Conservation (phyloP, 2,113 vertebrate genomes). For the Phalacrocorax carbo region DNA sequence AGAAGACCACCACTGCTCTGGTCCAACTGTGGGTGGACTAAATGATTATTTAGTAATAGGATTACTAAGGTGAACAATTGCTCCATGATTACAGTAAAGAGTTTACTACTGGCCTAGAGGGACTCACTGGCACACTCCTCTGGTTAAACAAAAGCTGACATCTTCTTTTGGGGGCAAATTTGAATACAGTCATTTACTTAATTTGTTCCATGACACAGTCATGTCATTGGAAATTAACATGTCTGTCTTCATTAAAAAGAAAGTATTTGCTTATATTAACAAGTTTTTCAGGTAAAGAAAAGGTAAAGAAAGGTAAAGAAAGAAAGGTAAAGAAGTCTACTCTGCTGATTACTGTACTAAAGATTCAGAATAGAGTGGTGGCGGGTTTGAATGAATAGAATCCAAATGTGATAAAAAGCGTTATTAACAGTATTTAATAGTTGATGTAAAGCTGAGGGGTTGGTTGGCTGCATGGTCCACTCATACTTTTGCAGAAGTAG, state of each 20-base stretch:
- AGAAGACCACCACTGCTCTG: background rate
- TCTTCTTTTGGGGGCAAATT: background rate
- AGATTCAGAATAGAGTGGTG: background rate
- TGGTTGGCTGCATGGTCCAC: background rate
- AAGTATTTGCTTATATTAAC: background rate
- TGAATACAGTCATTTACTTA: conserved; percentile 11
- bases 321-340: background rate
- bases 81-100: background rate
- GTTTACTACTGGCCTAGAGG: background rate
- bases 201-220: conserved; percentile 32
- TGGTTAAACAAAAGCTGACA: background rate
- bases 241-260: background rate
- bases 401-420: background rate
- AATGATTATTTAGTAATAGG: conserved; percentile 19
- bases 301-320: too few species aligned
- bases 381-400: background rate
- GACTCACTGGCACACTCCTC: background rate
- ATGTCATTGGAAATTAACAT: conserved; percentile 10
- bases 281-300: background rate
- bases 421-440: background rate
- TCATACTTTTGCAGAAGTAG: background rate
- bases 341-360: background rate
- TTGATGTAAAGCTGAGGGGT: background rate
- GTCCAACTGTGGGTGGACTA: background rate
- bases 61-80: conserved; percentile 51